These are phyloP conservation scores for Synchiropus splendidus DNA, from an alignment of 2,113 vertebrate genomes.

Conservation along the genomic window DNA sequence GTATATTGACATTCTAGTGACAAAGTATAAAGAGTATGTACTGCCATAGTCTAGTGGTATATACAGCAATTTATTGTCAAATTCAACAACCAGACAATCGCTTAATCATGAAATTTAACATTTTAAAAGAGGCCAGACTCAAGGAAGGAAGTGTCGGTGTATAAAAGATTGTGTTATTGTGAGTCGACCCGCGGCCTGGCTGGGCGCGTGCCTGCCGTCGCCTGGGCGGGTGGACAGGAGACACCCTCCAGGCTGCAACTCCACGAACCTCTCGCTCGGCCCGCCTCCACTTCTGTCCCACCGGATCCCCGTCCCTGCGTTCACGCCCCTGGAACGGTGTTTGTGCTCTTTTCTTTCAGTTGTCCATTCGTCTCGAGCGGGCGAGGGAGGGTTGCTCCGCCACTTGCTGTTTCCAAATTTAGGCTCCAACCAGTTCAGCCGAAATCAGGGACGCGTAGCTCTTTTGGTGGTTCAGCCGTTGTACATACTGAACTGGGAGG, in stretches of 20 bases:
- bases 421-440: conserved; percentile 52
- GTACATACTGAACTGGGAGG: too few species aligned
- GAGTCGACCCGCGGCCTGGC: too few species aligned
- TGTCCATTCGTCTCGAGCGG: conserved; percentile 29
- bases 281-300: too few species aligned
- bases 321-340: too few species aligned
- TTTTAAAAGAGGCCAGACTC: conserved; percentile 49
- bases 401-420: conserved; percentile 20
- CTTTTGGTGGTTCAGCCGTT: conserved; percentile 22
- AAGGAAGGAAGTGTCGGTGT: conserved; percentile 25
- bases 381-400: conserved; percentile 15
- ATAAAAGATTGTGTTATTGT: too few species aligned
- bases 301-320: too few species aligned
- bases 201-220: too few species aligned
- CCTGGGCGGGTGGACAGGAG: too few species aligned
- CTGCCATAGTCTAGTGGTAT: conserved; percentile 50
- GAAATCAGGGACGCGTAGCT: conserved; percentile 71
- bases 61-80: conserved; percentile 62
- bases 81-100: conserved; percentile 73
- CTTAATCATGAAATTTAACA: conserved; percentile 50
- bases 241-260: too few species aligned
- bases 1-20: conserved; percentile 67
- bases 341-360: conserved; percentile 42
- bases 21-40: conserved; percentile 55
- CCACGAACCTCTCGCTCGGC: too few species aligned